Evolutionary conservation across 2,888 invertebrate species (phyloP).

Genomic region (Venustoraphidia nigricollis): DNA sequence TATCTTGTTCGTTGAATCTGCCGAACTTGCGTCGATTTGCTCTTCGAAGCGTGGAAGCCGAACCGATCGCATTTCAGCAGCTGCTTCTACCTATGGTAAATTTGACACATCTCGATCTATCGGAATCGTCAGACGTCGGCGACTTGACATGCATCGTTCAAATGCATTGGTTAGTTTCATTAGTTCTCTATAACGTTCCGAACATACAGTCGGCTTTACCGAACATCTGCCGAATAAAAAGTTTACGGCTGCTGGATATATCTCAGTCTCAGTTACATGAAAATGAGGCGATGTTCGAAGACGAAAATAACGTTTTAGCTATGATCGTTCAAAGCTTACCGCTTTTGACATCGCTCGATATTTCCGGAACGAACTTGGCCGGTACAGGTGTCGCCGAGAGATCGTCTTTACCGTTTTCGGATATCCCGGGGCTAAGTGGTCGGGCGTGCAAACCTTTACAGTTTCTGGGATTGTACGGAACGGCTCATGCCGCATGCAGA

Average conservation of each 20-base stretch:
- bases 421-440: conserved; percentile 75
- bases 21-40: conserved; percentile 43
- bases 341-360: conserved; percentile 68
- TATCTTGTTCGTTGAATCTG: conserved; percentile 37
- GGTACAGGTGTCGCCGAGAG: conserved; percentile 59
- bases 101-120: conserved; percentile 56
- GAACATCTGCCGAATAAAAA: conserved; percentile 39
- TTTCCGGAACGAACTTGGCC: conserved; percentile 93
- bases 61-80: conserved; percentile 32
- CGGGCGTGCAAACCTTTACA: conserved; percentile 64
- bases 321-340: conserved; percentile 60
- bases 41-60: conserved; percentile 34
- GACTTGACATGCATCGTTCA: conserved; percentile 50
- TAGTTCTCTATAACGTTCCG: conserved; percentile 70
- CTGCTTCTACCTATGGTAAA: conserved; percentile 41
- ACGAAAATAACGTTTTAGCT: conserved; percentile 57
- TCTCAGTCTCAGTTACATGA: conserved; percentile 49
- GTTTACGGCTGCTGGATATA: conserved; percentile 64
- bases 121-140: conserved; percentile 45
- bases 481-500: conserved; percentile 77
- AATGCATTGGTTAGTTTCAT: conserved; percentile 50
- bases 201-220: conserved; percentile 44
- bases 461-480: conserved; percentile 85
- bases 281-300: conserved; percentile 50
- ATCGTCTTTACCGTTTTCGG: conserved; percentile 36